Percentiles rank a stretch among this genome's conserved stretches.
Evolutionary conservation across 1,140 invertebrate genomes (phyloP).

Genomic region (Atopsyche davidsoni): DNA sequence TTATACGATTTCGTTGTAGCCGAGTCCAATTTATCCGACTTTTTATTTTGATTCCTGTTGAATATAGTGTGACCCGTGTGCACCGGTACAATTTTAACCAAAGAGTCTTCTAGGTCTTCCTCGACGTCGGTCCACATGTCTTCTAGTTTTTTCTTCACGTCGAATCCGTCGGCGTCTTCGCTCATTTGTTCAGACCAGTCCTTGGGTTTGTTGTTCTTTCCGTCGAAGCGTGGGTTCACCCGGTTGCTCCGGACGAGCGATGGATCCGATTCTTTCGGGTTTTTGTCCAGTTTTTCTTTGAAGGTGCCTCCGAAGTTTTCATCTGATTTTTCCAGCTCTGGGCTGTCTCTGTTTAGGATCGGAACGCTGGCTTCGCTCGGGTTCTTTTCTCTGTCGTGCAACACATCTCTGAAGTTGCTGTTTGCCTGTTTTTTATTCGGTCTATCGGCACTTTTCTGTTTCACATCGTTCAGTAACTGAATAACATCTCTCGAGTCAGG

Average conservation of each 20-base stretch:
- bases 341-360: conserved; percentile 13
- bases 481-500: conserved; percentile 27
- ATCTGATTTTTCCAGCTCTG: conserved; percentile 2
- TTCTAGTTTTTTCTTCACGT: conserved; percentile 15
- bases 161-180: conserved; percentile 7
- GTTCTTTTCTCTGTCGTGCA: conserved; percentile 12
- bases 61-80: conserved; percentile 17
- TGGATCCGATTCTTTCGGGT: neutral
- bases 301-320: neutral
- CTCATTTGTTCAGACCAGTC: conserved; percentile 9
- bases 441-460: conserved; percentile 21
- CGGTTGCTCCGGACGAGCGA: neutral
- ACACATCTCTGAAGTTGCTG: conserved; percentile 7
- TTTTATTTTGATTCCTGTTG: conserved; percentile 2
- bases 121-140: conserved; percentile 20
- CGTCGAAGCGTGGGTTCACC: conserved; percentile 1
- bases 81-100: conserved; percentile 24
- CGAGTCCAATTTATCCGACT: neutral
- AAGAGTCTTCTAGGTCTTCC: conserved; percentile 23
- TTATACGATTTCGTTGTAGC: neutral
- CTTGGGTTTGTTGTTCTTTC: neutral
- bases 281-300: conserved; percentile 1
- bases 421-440: conserved; percentile 7
- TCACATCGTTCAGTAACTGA: conserved; percentile 27
- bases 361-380: conserved; percentile 17